phyloP scores from a whole-genome alignment of 2,113 vertebrate genomes.

The Chascanopsetta lugubris region DNA sequence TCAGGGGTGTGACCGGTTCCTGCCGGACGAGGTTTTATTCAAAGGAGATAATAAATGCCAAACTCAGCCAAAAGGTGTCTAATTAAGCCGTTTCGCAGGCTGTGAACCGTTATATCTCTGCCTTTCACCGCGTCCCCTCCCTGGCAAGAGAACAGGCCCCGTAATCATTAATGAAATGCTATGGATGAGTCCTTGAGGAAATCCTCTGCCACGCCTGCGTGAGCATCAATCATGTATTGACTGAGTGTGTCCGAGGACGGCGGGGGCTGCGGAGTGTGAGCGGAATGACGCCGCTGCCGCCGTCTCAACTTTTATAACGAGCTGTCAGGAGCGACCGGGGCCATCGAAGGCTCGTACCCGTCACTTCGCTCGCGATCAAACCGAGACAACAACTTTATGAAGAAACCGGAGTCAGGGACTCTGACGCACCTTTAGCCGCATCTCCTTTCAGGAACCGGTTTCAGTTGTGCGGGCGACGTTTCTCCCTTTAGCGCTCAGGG shows the following conservation, averaged over 20 bases:
- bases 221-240: slow-evolving; percentile 54
- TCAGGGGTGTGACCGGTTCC: slow-evolving; percentile 11
- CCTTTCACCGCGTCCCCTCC: slow-evolving; percentile 42
- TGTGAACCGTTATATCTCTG: slow-evolving; percentile 39
- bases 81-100: slow-evolving; percentile 43
- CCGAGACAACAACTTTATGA: not conserved
- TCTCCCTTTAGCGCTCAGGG: slow-evolving; percentile 8
- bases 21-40: slow-evolving; percentile 12
- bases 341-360: not conserved
- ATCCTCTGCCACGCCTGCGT: slow-evolving; percentile 30
- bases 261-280: slow-evolving; percentile 6
- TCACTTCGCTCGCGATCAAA: slow-evolving; percentile 3
- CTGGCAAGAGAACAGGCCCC: slow-evolving; percentile 16
- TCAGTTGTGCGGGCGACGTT: not conserved
- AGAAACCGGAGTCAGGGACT: not conserved
- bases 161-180: slow-evolving; percentile 55
- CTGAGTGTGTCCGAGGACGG: slow-evolving; percentile 21
- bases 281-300: not conserved
- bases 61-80: slow-evolving; percentile 37
- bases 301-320: slow-evolving; percentile 31
- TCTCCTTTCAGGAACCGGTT: not conserved
- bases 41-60: slow-evolving; percentile 46
- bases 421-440: not conserved
- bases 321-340: not conserved
- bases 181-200: slow-evolving; percentile 56